These are phyloP conservation scores for Drosophila borborema DNA, from an alignment of 2,888 invertebrate genomes.

Conservation along the genomic window DNA sequence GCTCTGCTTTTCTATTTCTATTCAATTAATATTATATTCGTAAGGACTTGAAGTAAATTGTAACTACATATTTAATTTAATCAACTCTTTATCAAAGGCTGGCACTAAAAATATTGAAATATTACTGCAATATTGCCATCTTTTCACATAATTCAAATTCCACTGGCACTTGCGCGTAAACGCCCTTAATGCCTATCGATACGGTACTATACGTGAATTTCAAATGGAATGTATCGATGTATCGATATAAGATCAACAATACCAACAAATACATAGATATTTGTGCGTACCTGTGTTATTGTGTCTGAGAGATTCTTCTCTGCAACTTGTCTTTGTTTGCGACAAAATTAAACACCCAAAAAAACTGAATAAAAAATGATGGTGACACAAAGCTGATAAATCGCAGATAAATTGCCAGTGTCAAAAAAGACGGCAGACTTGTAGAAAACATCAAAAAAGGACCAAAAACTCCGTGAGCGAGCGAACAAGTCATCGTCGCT, in stretches of 20 bases:
- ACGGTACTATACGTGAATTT: neutral
- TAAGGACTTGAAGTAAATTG: too few species aligned
- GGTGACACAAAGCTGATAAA: constrained; percentile 38
- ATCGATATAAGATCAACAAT: constrained; percentile 58
- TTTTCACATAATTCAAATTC: neutral
- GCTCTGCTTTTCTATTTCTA: neutral
- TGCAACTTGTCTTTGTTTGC: constrained; percentile 49
- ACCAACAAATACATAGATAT: constrained; percentile 18
- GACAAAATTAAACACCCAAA: constrained; percentile 26
- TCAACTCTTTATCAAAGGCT: too few species aligned
- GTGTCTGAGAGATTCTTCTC: constrained; percentile 49
- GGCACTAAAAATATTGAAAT: neutral
- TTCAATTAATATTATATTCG: too few species aligned
- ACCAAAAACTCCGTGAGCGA: constrained; percentile 6
- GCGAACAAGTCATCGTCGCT: constrained; percentile 23
- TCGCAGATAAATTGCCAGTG: constrained; percentile 8
- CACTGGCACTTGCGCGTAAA: neutral
- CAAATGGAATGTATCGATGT: constrained; percentile 23
- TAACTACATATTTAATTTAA: too few species aligned
- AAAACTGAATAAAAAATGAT: constrained; percentile 38
- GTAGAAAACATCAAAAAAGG: constrained; percentile 15
- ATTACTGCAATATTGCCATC: neutral
- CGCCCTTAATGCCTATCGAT: constrained; percentile 4
- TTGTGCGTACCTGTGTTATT: constrained; percentile 46
- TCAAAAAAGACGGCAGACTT: constrained; percentile 2